Evolutionary conservation across 2,888 invertebrate genomes (phyloP), one percentile per base, ranked within the genome.

Genomic region (Apotomis turbidana): DNA sequence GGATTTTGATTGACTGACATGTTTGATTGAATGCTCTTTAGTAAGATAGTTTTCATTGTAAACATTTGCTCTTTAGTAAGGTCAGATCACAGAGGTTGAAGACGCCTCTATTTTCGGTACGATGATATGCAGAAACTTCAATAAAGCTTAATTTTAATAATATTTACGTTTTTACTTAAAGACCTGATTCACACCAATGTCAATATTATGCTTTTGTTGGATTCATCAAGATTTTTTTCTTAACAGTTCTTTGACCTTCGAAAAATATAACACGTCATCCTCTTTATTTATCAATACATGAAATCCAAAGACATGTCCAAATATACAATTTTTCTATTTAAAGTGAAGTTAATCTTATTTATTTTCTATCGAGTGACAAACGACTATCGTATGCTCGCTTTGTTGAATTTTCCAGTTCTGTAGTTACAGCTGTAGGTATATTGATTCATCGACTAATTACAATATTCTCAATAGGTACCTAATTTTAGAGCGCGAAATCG

Each of bases 401-500:
- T 6, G 41, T 49, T 49, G 27, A 27, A 49, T 49, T 49, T 9
- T 3, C 49, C 49, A 49, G 49, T 49, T 49, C 8, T 10, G 10
- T 49, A 10, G 49, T 27, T 12, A 36, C 57, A 36, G 36, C 57
- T 49, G 49, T 49, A 12, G 49, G 10, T 6, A 12, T 55, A 10
- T 57, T 10, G 36, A 12, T 57, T 57, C 4, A 12, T 36, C 4
- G 9, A 12, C 36, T 36, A 36, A 57, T 41, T 52, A 27, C 8
- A 12, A 15, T n/a, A 27, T 60, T 60, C 8, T 15, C 52, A 27
- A 41, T 59, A 15, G 52, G 0, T 41, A 41, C 41, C 41, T 59
- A 41, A n/a, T 55, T 69, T 3, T 41, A 41, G 57, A 58, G 58
- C 63, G 38, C 58, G 52, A 70, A 64, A 64, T 41, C 41, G 46